Evolutionary conservation across 2,113 vertebrate genomes (phyloP).

Genomic region (Calyptomena viridis): DNA sequence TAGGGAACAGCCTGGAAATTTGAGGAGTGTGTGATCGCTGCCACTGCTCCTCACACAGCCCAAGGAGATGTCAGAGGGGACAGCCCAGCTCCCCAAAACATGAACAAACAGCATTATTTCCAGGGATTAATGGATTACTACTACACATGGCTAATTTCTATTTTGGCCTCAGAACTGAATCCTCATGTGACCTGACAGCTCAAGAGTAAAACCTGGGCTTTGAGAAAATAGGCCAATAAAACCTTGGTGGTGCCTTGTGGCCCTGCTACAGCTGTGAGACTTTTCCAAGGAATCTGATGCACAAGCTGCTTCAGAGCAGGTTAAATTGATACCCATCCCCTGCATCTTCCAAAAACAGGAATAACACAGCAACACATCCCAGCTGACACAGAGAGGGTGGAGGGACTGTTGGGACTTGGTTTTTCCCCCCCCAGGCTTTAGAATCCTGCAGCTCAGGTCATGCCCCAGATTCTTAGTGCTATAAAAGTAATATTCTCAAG

Average conservation of each 20-base stretch:
- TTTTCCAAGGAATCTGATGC: neutral
- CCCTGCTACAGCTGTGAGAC: neutral
- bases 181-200: neutral
- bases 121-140: neutral
- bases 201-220: neutral
- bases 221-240: neutral
- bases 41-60: accelerated
- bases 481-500: neutral
- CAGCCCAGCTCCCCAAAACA: neutral
- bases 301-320: neutral
- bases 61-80: neutral
- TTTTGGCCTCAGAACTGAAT: neutral
- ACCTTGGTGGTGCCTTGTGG: neutral
- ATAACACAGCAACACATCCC: neutral
- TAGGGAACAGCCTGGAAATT: neutral
- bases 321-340: accelerated
- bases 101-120: neutral
- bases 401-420: neutral
- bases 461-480: neutral
- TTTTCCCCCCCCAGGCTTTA: neutral
- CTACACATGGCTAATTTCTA: neutral
- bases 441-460: neutral
- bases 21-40: accelerated
- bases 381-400: neutral
- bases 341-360: neutral